Base-by-base conservation (phyloP, 2,797 vertebrate genomes). In the Oryzias sinensis region DNA sequence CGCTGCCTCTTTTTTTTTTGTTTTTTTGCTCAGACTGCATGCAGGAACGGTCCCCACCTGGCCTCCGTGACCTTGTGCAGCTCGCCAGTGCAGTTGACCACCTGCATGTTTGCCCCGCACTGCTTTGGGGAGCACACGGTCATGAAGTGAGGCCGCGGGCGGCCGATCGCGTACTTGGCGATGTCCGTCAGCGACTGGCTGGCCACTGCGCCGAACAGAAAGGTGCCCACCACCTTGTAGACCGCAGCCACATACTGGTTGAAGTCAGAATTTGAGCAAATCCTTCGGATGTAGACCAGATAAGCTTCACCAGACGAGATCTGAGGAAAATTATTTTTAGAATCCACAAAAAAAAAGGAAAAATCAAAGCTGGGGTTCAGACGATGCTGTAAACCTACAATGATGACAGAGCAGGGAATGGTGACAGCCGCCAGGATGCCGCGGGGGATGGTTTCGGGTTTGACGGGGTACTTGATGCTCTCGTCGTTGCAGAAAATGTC, bases 181-280 rank as follows among this genome's bases (percentile, higher is more conserved):
- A 99, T 89, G 81, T 98, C 95, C 0, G 97, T 98, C 42, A 98
- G 89, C 0, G 97, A 98, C 80, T 98, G 97, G 85, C 96, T 99
- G 61, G 96, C 90, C 0, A 93, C 90, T 0, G 87, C 94, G 0
- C 97, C 97, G 0, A 98, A 98, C 58, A 98, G 68, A 80, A 95
- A 99, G 2, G 96, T 96, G 27, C 97, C 97, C 68, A 98, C 85
- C 44, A 98, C 96, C 77, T 98, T 98, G 86, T 98, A 99, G 56
- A 98, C 92, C 0, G 95, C 96, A 0, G 93, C 94, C 41, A 94
- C 70, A 3, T 98, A 98, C 73, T 94, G 95, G 90, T 97, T 99
- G 82, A 94, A 98, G 67, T 90, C 84, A 0, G 96, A 95, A 57
- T 91, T 95, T 0, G 96, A 98, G 75, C 95, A 90, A 47, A 99